These are phyloP conservation scores for Falcunculus frontatus DNA, from an alignment of 2,113 vertebrate species.

Conservation along the genomic window DNA sequence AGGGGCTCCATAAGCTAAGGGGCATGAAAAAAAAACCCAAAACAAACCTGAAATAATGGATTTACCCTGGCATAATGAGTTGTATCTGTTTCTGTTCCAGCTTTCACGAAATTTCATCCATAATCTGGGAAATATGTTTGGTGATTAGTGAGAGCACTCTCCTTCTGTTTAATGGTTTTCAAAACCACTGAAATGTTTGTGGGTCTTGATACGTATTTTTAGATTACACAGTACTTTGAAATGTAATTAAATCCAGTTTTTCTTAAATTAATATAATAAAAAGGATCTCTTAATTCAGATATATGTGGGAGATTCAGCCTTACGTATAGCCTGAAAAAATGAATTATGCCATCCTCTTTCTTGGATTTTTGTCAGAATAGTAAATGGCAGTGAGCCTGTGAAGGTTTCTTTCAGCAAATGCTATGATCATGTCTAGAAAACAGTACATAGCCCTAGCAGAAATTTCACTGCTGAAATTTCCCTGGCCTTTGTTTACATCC, in stretches of 20 bases:
- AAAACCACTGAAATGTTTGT: background rate
- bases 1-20: background rate
- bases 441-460: background rate
- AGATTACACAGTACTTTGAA: background rate
- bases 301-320: background rate
- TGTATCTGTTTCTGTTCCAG: conserved; percentile 1
- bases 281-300: background rate
- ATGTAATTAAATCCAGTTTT: background rate
- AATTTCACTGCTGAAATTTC: background rate
- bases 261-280: background rate
- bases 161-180: conserved; percentile 6
- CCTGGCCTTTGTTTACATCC: conserved; percentile 14
- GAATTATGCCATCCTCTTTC: background rate
- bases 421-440: background rate
- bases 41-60: background rate
- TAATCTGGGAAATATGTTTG: conserved; percentile 43
- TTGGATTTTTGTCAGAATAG: background rate
- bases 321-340: background rate
- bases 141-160: conserved; percentile 12
- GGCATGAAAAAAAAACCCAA: background rate
- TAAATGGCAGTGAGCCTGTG: background rate
- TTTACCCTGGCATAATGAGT: background rate
- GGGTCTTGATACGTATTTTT: background rate
- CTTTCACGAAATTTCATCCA: background rate
- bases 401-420: conserved; percentile 1